A percentile compares a stretch with the other conserved stretches of the same genome.
phyloP scores from a whole-genome alignment of 2,113 vertebrate species.

The Uria lomvia region DNA sequence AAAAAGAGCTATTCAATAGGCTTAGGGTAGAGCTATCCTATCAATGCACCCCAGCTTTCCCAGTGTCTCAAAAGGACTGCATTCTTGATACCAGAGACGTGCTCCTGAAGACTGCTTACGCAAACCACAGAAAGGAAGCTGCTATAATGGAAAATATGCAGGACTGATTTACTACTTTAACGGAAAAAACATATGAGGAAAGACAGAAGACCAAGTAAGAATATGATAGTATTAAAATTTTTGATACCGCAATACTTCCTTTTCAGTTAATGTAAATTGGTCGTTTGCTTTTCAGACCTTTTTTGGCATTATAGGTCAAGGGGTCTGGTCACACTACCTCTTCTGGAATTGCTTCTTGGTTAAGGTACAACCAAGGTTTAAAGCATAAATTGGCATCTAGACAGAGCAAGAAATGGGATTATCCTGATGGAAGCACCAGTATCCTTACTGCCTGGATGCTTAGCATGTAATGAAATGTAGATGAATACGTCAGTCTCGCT shows the following conservation, averaged over 20 bases:
- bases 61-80: not conserved
- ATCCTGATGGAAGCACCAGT: not conserved
- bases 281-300: not conserved
- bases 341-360: not conserved
- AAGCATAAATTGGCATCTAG: not conserved
- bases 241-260: not conserved
- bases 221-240: not conserved
- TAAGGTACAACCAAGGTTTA: not conserved
- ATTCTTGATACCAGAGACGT: not conserved
- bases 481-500: not conserved
- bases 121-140: not conserved
- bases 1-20: not conserved
- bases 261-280: not conserved
- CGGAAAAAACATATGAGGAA: not conserved
- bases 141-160: not conserved
- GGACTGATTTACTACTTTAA: not conserved
- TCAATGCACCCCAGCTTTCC: not conserved
- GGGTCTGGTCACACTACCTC: not conserved
- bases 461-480: not conserved
- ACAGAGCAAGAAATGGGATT: not conserved
- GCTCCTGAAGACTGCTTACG: not conserved
- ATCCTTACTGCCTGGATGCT: not conserved
- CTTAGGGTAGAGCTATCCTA: not conserved
- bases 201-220: not conserved
- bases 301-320: not conserved